Percentiles rank a stretch among this genome's conserved stretches.
Conservation (phyloP, 2,888 invertebrate species). For the Fragum sueziense region DNA sequence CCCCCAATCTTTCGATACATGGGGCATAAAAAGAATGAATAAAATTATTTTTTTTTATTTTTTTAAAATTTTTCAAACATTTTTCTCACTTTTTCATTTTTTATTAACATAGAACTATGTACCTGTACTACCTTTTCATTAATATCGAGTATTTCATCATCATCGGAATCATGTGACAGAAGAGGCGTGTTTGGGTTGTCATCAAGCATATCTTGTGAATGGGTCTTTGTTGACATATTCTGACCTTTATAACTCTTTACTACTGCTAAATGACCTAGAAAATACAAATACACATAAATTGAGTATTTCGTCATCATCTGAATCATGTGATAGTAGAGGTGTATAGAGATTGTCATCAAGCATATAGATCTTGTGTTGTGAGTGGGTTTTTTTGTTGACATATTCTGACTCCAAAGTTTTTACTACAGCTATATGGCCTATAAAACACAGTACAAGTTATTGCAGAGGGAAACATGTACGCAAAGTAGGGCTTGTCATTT, state of each 20-base stretch:
- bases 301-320: slow-evolving; percentile 50
- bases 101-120: too few species aligned
- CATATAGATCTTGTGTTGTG: background rate
- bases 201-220: slow-evolving; percentile 15
- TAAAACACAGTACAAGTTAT: too few species aligned
- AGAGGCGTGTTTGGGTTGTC: slow-evolving; percentile 37
- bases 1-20: too few species aligned
- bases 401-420: slow-evolving; percentile 35
- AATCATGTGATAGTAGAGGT: slow-evolving; percentile 27
- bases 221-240: slow-evolving; percentile 17
- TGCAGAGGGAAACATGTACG: too few species aligned
- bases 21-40: too few species aligned
- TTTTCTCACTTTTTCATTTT: too few species aligned
- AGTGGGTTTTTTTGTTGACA: slow-evolving; percentile 15
- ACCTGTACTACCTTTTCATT: slow-evolving; percentile 28
- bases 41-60: too few species aligned
- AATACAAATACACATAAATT: background rate
- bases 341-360: slow-evolving; percentile 33
- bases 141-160: slow-evolving; percentile 55
- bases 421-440: slow-evolving; percentile 65
- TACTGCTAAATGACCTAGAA: slow-evolving; percentile 64
- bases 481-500: too few species aligned
- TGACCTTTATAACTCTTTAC: slow-evolving; percentile 49
- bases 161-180: slow-evolving; percentile 22
- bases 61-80: too few species aligned